Base-by-base conservation (phyloP, 30 jellyfish, hydroid and myxozoan genomes). In the Hydractinia echinata region DNA sequence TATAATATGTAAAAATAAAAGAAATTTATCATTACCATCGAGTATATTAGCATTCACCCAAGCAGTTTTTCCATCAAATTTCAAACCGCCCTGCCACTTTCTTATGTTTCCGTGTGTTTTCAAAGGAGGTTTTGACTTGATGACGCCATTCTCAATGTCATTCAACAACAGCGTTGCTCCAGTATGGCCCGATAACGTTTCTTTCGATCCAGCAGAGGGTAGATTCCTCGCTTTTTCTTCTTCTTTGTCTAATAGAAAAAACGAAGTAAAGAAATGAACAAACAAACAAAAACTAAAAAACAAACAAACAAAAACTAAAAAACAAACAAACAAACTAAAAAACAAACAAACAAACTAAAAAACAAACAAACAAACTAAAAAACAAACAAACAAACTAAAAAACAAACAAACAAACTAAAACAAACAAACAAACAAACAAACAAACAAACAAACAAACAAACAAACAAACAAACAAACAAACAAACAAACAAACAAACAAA, bases 31-130 rank as follows among this genome's bases (percentile, higher is more conserved):
- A 11, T 58, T 54, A 80, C 87, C 87, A 20, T 80, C 84, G 7
- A 66, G 10, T 80, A 30, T 49, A 14, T 66, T 80, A 66, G 66
- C 74, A 20, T 80, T 66, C 1, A 80, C 49, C 87, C 84, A 80
- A 15, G 81, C 9, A 16, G 81, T 66, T 61, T 61, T 80, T 5
- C 87, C 87, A 61, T 80, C 87, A 62, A 80, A 80, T 21, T 80
- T 80, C 56, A 80, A 66, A 11, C 87, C 87, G 21, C 87, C 87
- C 66, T 80, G 87, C 87, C 87, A 80, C 49, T 80, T 80, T 20
- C 66, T 52, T 10, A 80, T 13, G 52, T 10, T 13, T 1, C 87
- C 87, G 67, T 16, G 10, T 5, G 14, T 81, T 13, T 74, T 61
- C 18, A 83, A 82, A 8, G 30, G 73, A 5, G 89, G 89, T 0